A percentile compares a stretch with the other conserved stretches of the same genome.
Conservation (phyloP, 2,797 vertebrate species). For the Acrossocheilus wenchowensis region DNA sequence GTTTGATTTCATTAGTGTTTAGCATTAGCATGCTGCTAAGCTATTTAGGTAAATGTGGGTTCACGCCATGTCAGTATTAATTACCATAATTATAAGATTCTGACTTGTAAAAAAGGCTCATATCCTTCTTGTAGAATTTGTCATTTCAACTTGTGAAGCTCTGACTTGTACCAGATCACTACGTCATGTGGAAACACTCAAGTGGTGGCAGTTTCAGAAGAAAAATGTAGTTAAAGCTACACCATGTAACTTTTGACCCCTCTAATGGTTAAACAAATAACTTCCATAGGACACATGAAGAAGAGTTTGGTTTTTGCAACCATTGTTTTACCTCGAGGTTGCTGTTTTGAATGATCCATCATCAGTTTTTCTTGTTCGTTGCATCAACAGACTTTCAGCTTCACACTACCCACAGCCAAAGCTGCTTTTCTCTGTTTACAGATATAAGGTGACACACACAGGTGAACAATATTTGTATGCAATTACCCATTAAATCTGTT, state of each 20-base stretch:
- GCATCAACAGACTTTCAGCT: background rate
- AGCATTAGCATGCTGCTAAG: background rate
- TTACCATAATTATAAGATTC: background rate
- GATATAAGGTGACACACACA: background rate
- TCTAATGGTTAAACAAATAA: background rate
- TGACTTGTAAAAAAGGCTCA: background rate
- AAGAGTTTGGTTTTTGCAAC: background rate
- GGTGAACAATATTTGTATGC: background rate
- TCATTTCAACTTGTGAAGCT: background rate
- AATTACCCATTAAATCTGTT: background rate
- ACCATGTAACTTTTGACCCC: background rate
- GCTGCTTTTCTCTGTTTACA: background rate
- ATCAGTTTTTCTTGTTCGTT: background rate
- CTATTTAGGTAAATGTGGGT: background rate
- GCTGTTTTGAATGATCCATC: background rate
- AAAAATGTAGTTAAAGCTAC: too few relatives aligned
- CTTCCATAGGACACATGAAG: background rate
- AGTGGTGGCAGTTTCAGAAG: background rate
- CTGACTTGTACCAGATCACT: background rate
- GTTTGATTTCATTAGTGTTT: background rate
- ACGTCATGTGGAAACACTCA: background rate
- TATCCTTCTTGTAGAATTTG: background rate
- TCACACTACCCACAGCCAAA: background rate
- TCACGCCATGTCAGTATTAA: too few relatives aligned
- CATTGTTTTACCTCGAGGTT: background rate